Conservation (phyloP, 2,888 invertebrate species). For the Heliconius ethilla region DNA sequence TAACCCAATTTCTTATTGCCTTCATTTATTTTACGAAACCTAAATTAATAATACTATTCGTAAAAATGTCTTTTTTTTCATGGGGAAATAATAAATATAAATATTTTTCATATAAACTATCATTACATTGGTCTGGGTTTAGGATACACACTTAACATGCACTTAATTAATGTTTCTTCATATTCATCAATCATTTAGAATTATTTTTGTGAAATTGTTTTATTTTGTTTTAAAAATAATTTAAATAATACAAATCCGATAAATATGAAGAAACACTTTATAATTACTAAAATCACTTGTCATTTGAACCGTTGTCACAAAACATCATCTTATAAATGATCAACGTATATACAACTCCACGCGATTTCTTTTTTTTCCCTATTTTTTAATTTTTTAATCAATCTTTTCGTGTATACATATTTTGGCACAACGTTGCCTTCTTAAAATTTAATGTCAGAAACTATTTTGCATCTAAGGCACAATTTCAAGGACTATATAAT, state of each 20-base stretch:
- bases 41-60: slow-evolving; percentile 82
- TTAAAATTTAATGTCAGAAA: slow-evolving; percentile 52
- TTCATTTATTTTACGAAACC: slow-evolving; percentile 71
- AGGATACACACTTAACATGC: slow-evolving; percentile 72
- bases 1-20: slow-evolving; percentile 77
- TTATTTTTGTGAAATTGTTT: background rate
- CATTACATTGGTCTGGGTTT: slow-evolving; percentile 78
- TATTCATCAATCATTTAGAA: background rate
- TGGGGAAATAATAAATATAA: slow-evolving; percentile 80
- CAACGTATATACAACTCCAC: slow-evolving; percentile 44
- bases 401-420: slow-evolving; percentile 32
- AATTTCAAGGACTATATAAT: slow-evolving; percentile 60
- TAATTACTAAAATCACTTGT: slow-evolving; percentile 44
- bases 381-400: background rate
- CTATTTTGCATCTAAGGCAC: slow-evolving; percentile 73
- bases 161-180: slow-evolving; percentile 40
- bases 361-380: slow-evolving; percentile 16
- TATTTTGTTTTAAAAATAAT: slow-evolving; percentile 1
- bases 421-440: slow-evolving; percentile 67
- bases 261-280: slow-evolving; percentile 19
- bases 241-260: background rate
- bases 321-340: slow-evolving; percentile 43
- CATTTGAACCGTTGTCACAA: slow-evolving; percentile 44
- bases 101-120: slow-evolving; percentile 70
- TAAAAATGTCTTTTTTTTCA: slow-evolving; percentile 81